Conservation (phyloP, 2,888 invertebrate species). For the Axea sp. region DNA sequence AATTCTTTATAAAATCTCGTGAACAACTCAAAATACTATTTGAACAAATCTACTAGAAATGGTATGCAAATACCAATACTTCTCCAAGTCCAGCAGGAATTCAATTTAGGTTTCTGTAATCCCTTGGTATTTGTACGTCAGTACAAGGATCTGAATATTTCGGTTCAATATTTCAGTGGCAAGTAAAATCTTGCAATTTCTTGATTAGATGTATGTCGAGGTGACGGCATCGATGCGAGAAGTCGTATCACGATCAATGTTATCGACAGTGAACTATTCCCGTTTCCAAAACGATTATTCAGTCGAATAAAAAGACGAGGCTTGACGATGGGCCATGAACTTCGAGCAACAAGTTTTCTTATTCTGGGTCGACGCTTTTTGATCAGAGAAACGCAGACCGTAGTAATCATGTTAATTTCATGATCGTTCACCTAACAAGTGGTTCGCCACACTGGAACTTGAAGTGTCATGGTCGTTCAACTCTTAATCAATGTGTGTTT, state of each 20-base stretch:
- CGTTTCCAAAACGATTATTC: constrained; percentile 61
- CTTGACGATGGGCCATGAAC: constrained; percentile 73
- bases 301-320: constrained; percentile 61
- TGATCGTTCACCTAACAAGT: constrained; percentile 71
- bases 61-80: no score
- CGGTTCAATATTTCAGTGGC: no score
- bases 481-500: constrained; percentile 28
- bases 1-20: no score
- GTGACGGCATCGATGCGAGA: no score
- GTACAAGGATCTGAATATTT: no score
- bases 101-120: no score
- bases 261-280: constrained; percentile 6
- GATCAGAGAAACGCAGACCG: constrained; percentile 53
- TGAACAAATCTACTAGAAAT: no score
- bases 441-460: constrained; percentile 56
- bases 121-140: no score
- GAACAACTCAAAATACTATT: no score
- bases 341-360: constrained; percentile 77
- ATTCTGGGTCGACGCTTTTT: constrained; percentile 66
- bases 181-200: no score
- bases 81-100: no score
- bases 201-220: no score
- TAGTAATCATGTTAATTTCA: constrained; percentile 70
- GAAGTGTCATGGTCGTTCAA: constrained; percentile 35
- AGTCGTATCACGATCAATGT: constrained; percentile 30